Conservation (phyloP, 2,888 invertebrate species). For the Aphidius colemani region DNA sequence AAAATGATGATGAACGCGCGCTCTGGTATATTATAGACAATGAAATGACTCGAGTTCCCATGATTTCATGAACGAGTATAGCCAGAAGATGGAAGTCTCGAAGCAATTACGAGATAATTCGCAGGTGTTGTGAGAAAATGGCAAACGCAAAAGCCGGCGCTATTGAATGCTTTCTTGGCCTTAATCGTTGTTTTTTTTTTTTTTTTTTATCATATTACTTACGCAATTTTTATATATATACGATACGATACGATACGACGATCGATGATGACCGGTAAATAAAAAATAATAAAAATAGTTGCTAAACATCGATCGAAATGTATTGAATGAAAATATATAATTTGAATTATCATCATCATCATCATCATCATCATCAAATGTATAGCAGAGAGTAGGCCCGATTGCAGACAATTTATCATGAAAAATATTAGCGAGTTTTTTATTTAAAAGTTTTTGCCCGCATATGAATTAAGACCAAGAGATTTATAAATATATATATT, state of each 20-base stretch:
- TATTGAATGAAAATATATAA: too few species aligned
- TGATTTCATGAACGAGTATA: conserved; percentile 55
- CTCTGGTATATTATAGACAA: conserved; percentile 47
- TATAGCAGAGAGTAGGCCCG: too few species aligned
- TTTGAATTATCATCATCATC: too few species aligned
- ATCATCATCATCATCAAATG: too few species aligned
- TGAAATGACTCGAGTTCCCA: conserved; percentile 54
- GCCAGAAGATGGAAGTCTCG: conserved; percentile 47
- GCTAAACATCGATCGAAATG: too few species aligned
- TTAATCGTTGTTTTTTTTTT: conserved; percentile 50
- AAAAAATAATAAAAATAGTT: too few species aligned
- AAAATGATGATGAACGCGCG: conserved; percentile 19
- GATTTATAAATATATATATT: not conserved
- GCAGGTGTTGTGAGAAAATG: conserved; percentile 58
- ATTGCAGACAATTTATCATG: too few species aligned
- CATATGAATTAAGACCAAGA: not conserved
- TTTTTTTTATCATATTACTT: conserved; percentile 55
- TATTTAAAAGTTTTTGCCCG: not conserved
- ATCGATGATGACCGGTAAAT: too few species aligned
- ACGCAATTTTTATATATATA: conserved; percentile 29
- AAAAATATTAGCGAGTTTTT: too few species aligned
- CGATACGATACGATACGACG: too few species aligned
- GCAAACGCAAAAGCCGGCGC: conserved; percentile 41
- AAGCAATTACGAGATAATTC: conserved; percentile 57
- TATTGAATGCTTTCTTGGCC: conserved; percentile 51